These are phyloP conservation scores for Syngnathus scovelli DNA, from an alignment of 2,113 vertebrate genomes.

Conservation along the genomic window DNA sequence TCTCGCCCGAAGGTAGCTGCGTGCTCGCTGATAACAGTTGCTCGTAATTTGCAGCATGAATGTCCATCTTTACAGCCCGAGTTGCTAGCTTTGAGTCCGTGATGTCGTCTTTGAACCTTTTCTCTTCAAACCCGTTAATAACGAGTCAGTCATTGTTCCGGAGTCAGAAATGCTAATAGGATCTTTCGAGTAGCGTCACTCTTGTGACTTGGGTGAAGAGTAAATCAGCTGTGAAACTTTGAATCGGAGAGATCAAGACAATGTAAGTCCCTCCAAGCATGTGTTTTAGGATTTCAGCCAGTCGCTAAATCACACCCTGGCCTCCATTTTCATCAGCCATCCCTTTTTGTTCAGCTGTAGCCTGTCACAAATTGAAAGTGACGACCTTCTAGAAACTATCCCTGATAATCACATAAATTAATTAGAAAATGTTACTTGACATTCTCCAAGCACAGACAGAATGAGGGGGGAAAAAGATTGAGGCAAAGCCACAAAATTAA, in stretches of 20 bases:
- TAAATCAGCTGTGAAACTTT: conserved; percentile 9
- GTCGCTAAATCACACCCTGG: conserved; percentile 22
- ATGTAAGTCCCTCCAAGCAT: conserved; percentile 1
- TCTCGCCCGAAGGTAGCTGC: background rate
- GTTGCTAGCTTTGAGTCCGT: background rate
- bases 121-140: background rate
- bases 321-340: conserved; percentile 37
- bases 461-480: conserved; percentile 63
- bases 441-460: conserved; percentile 68
- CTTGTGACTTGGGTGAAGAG: conserved; percentile 11
- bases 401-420: conserved; percentile 80
- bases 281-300: conserved; percentile 16
- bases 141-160: background rate
- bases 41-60: background rate
- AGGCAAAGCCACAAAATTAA: conserved; percentile 78
- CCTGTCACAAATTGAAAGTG: conserved; percentile 77
- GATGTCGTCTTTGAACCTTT: background rate
- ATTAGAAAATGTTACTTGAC: conserved; percentile 82
- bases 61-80: background rate
- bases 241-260: conserved; percentile 8
- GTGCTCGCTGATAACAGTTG: background rate
- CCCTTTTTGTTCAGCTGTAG: conserved; percentile 42
- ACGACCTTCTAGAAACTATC: conserved; percentile 75
- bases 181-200: background rate
- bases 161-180: conserved; percentile 2